Base-by-base conservation (phyloP, 2,888 invertebrate species). In the Campoplex nolae region DNA sequence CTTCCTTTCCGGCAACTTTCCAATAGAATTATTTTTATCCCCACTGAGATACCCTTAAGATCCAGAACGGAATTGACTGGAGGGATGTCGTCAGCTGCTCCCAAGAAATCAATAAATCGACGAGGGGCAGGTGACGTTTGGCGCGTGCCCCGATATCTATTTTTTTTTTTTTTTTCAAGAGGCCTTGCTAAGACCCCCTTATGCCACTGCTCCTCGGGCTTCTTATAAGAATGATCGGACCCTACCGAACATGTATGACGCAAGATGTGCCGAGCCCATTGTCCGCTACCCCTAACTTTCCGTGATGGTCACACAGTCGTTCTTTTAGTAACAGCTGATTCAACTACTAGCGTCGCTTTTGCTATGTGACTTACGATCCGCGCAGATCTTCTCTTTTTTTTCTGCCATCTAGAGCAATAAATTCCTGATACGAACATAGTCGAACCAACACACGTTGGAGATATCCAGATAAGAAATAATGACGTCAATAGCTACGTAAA, bases 141-240 rank as follows among this genome's bases (percentile, higher is more conserved):
- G 91, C 94, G 90, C 93, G 94, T 93, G 94, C 93, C 94, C 83
- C 85, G 91, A 92, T 91, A 92, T 91, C 88, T 90, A 86, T 87
- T 87, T 89, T 71, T 76, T 83, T 76, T 83, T 83, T 76, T 83
- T 88, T 89, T 70, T 79, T 84, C 51, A 71, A 70, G 74, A 77
- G 83, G 58, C 78, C 80, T 67, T 79, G 45, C 83, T 74, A 84
- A 84, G 87, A 87, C 67, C 81, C 83, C 75, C 76, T 75, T 73
- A 73, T 65, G 54, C 62, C 38, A 71, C 51, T 62, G 70, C 70
- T 80, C 68, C 56, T 71, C 45, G 48, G 38, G 48, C 68, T 80
- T 77, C 70, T 86, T 48, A 56, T 62, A 83, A 84, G 83, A 78
- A 78, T 67, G 16, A 74, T 23, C 77, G 32, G 51, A 77, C 79